These are phyloP conservation scores for Muraenolepis orangiensis DNA, from an alignment of 2,797 vertebrate genomes.

Conservation along the genomic window DNA sequence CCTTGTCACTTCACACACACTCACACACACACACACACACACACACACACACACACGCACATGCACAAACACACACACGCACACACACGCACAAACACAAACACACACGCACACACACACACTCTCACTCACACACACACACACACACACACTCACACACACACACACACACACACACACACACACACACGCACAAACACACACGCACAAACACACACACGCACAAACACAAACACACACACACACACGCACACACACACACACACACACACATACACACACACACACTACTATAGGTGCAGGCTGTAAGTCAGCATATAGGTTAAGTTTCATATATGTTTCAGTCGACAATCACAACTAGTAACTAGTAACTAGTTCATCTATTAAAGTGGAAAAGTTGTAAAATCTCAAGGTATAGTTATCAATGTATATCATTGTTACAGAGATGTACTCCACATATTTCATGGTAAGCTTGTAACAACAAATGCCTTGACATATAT, in stretches of 20 bases:
- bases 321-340: neutral
- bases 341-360: no score
- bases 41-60: neutral
- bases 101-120: constrained; percentile 49
- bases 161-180: constrained; percentile 34
- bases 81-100: no score
- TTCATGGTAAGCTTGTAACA: no score
- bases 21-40: neutral
- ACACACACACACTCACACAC: constrained; percentile 57
- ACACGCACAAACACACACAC: constrained; percentile 4
- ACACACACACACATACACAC: constrained; percentile 45
- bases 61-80: no score
- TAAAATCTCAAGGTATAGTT: neutral
- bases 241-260: no score
- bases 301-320: neutral
- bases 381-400: neutral
- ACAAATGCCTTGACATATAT: neutral
- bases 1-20: no score
- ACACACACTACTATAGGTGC: constrained; percentile 29
- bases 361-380: neutral
- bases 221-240: neutral
- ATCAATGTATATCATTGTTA: no score
- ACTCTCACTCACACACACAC: neutral
- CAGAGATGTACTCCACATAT: no score
- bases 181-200: constrained; percentile 1